These are phyloP conservation scores for Cololabis saira DNA, from an alignment of 2,113 vertebrate species.

Conservation along the genomic window DNA sequence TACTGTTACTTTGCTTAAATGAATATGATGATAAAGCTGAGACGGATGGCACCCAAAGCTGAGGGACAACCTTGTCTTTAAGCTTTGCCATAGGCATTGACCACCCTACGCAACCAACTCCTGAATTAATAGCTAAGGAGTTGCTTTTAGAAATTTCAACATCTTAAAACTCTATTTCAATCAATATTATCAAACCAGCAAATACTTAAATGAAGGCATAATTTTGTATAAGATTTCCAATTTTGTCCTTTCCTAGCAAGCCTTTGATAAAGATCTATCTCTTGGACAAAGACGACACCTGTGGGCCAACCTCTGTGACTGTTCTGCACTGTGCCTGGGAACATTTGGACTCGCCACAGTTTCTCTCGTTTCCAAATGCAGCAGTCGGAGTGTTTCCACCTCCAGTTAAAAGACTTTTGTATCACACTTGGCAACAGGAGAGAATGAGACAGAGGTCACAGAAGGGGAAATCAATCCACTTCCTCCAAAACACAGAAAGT, in stretches of 20 bases:
- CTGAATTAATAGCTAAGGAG: no score
- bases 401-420: constrained; percentile 70
- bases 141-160: no score
- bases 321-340: constrained; percentile 24
- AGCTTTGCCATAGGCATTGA: no score
- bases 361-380: constrained; percentile 34
- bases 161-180: no score
- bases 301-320: constrained; percentile 17
- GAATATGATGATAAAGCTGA: no score
- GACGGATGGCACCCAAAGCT: no score
- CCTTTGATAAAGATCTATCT: constrained; percentile 24
- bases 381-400: constrained; percentile 52
- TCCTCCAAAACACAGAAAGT: constrained; percentile 72
- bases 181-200: no score
- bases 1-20: no score
- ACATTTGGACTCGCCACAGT: constrained; percentile 31
- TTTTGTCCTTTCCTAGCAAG: background rate
- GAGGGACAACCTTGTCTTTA: no score
- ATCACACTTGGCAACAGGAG: constrained; percentile 59
- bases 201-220: no score
- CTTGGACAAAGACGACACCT: constrained; percentile 26
- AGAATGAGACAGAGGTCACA: constrained; percentile 67
- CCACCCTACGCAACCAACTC: no score
- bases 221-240: no score
- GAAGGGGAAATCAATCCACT: constrained; percentile 76